Conservation (phyloP, 2,797 vertebrate genomes). For the Bryconaethiops microstoma region DNA sequence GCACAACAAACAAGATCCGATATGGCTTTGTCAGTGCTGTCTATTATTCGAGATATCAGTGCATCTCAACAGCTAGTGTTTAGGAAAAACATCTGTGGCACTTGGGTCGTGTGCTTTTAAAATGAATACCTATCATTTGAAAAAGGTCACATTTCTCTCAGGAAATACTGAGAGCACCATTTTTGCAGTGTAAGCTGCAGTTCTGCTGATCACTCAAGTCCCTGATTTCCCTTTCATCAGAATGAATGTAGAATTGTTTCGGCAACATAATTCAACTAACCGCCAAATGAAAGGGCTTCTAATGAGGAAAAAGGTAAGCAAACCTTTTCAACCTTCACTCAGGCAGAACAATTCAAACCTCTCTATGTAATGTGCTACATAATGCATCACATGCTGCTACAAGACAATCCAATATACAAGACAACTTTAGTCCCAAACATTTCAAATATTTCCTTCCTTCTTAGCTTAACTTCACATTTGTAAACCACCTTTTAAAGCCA, state of each 20-base stretch:
- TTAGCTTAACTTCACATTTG: not conserved
- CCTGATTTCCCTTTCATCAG: not conserved
- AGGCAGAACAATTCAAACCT: not conserved
- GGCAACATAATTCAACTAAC: not conserved
- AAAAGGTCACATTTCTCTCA: not conserved
- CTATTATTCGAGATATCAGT: not conserved
- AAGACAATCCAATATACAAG: not conserved
- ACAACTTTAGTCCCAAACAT: not conserved
- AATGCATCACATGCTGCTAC: slow-evolving; percentile 3
- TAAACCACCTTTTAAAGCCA: not conserved
- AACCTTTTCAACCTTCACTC: not conserved
- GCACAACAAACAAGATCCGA: not conserved
- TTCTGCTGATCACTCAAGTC: not conserved
- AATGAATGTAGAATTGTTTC: not conserved
- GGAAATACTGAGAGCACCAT: not conserved
- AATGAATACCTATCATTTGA: not conserved
- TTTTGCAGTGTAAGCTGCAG: slow-evolving; percentile 7
- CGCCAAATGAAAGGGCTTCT: not conserved
- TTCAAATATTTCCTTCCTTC: not conserved
- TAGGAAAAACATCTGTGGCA: not conserved
- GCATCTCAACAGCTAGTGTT: not conserved
- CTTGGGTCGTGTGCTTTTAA: not conserved
- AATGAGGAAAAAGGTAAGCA: not conserved
- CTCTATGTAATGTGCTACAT: slow-evolving; percentile 15
- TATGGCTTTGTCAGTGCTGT: slow-evolving; percentile 8